These are phyloP conservation scores for Branchipolynoe longqiensis DNA, from an alignment of 2,888 invertebrate species.

Conservation along the genomic window DNA sequence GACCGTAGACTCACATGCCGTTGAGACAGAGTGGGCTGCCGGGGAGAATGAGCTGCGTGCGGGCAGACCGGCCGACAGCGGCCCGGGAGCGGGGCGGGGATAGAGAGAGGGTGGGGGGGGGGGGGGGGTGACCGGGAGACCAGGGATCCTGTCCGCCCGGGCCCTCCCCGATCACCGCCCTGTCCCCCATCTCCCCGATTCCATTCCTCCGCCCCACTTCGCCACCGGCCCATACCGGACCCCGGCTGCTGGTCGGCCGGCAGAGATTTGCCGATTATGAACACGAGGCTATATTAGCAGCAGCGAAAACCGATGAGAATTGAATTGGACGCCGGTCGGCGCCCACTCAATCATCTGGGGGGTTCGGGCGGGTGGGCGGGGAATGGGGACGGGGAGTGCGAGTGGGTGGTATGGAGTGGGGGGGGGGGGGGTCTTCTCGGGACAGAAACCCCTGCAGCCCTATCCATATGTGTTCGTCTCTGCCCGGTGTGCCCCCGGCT, in stretches of 20 bases:
- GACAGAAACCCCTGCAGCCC: no score
- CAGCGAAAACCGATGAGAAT: conserved; percentile 49
- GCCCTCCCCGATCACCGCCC: not conserved
- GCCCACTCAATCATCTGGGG: conserved; percentile 40
- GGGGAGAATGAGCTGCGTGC: no score
- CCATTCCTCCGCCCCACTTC: not conserved
- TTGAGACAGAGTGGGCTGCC: no score
- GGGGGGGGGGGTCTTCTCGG: no score
- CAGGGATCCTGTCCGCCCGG: not conserved
- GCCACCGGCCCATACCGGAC: not conserved
- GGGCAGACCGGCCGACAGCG: not conserved
- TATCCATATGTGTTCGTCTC: conserved; percentile 21
- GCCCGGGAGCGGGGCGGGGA: not conserved
- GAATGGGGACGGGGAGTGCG: not conserved
- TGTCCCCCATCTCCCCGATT: not conserved
- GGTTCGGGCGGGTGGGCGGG: not conserved
- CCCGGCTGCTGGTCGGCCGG: not conserved
- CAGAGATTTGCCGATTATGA: conserved; percentile 40
- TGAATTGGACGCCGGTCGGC: conserved; percentile 16
- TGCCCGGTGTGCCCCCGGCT: no score
- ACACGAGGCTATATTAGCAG: conserved; percentile 49
- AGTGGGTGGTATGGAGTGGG: no score
- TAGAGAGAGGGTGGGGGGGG: not conserved
- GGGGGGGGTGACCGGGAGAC: not conserved
- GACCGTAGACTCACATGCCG: no score